Conservation (phyloP, 1,140 invertebrate genomes). For the Pseudomyrmex sp. region DNA sequence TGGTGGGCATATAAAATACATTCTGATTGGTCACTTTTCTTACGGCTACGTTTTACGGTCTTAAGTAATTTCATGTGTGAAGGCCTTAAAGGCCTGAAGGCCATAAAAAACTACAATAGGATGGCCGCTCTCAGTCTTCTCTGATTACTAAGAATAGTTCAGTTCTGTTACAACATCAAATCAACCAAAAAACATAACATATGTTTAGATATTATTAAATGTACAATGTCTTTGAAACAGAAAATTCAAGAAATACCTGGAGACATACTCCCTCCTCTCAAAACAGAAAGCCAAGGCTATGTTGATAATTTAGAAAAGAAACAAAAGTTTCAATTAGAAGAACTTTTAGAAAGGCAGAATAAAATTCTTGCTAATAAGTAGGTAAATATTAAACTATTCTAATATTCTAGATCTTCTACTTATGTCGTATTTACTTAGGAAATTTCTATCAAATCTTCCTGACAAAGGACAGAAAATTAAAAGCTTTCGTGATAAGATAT, state of each 20-base stretch:
- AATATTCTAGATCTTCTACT: background rate
- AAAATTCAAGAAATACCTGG: conserved; percentile 79
- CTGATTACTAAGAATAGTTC: too few species aligned
- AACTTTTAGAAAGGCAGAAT: conserved; percentile 85
- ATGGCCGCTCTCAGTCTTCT: too few species aligned
- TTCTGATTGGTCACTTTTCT: too few species aligned
- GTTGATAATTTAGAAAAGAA: conserved; percentile 83
- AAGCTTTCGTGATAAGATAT: conserved; percentile 86
- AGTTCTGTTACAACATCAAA: too few species aligned
- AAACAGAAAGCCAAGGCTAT: conserved; percentile 81
- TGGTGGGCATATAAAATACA: too few species aligned
- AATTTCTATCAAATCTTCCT: conserved; percentile 85
- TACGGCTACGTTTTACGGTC: too few species aligned
- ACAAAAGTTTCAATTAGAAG: conserved; percentile 82
- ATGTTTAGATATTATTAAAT: background rate
- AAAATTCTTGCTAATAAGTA: conserved; percentile 85
- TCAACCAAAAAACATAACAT: too few species aligned
- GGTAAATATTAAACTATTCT: conserved; percentile 49
- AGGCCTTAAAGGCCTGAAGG: too few species aligned
- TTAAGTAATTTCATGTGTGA: too few species aligned
- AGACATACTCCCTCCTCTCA: conserved; percentile 70
- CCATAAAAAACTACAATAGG: too few species aligned
- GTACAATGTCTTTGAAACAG: conserved; percentile 31
- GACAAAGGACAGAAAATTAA: conserved; percentile 90
- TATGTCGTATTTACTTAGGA: conserved; percentile 72